Evolutionary conservation across 2,888 invertebrate species (phyloP).

Genomic region (Drosophila phalerata): DNA sequence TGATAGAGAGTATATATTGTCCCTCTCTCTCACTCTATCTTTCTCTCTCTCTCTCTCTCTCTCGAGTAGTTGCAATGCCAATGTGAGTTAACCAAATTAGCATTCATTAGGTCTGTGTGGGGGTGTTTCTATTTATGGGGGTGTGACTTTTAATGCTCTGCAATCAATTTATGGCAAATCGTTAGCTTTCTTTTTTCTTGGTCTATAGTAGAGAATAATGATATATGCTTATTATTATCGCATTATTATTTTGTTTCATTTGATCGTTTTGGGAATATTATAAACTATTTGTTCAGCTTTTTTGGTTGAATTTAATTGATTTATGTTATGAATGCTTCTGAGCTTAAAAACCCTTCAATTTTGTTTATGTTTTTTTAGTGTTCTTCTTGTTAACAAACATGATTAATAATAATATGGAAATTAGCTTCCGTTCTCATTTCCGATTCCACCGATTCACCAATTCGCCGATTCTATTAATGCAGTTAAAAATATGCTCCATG

Average conservation of each 20-base stretch:
- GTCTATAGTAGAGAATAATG: slow-evolving; percentile 39
- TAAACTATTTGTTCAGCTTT: slow-evolving; percentile 24
- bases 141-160: slow-evolving; percentile 36
- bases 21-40: neutral
- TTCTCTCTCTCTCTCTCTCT: neutral
- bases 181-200: slow-evolving; percentile 8
- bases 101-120: neutral
- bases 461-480: slow-evolving; percentile 12
- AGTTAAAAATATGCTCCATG: slow-evolving; percentile 41
- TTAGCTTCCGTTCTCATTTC: slow-evolving; percentile 26
- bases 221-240: slow-evolving; percentile 20
- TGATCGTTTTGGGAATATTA: slow-evolving; percentile 19
- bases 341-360: slow-evolving; percentile 14
- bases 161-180: slow-evolving; percentile 21
- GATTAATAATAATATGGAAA: slow-evolving; percentile 50
- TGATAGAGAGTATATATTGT: slow-evolving; percentile 9
- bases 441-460: slow-evolving; percentile 9
- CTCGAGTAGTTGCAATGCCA: slow-evolving; percentile 47
- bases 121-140: slow-evolving; percentile 4
- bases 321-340: slow-evolving; percentile 47
- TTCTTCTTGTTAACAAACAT: slow-evolving; percentile 22
- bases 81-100: slow-evolving; percentile 7
- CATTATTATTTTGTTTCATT: slow-evolving; percentile 11
- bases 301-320: slow-evolving; percentile 33
- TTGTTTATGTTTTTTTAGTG: slow-evolving; percentile 5